Evolutionary conservation across 2,888 invertebrate species (phyloP).

Genomic region (Agriopis marginaria): DNA sequence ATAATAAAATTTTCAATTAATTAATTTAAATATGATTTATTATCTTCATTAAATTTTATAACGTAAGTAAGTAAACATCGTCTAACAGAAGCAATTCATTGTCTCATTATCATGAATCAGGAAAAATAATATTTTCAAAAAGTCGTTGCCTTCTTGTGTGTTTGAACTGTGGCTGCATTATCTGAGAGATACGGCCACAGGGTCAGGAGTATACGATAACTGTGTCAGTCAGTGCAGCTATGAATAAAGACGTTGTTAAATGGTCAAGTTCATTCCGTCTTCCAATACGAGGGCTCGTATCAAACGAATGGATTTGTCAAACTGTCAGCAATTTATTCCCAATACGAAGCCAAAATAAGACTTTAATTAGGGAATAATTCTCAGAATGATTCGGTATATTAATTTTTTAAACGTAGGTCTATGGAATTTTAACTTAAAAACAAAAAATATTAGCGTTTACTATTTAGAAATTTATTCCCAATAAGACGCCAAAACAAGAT

Average conservation of each 20-base stretch:
- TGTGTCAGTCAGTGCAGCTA: conserved; percentile 74
- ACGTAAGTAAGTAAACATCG: conserved; percentile 32
- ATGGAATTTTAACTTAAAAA: too few relatives aligned
- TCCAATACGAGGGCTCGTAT: conserved; percentile 31
- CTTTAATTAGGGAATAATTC: too few relatives aligned
- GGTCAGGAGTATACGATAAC: conserved; percentile 66
- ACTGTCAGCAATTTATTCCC: neutral
- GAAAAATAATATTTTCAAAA: conserved; percentile 74
- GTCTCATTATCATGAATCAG: conserved; percentile 62
- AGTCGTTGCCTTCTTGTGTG: conserved; percentile 77
- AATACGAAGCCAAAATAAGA: too few relatives aligned
- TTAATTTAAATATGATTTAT: conserved; percentile 33
- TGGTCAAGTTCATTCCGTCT: conserved; percentile 78
- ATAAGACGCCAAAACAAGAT: too few relatives aligned
- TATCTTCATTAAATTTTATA: conserved; percentile 30
- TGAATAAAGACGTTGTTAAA: conserved; percentile 62
- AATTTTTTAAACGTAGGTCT: too few relatives aligned
- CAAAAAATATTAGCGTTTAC: too few relatives aligned
- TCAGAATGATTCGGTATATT: neutral
- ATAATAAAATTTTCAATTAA: conserved; percentile 27
- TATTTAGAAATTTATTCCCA: too few relatives aligned
- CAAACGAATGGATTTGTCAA: conserved; percentile 19
- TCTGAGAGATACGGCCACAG: conserved; percentile 70
- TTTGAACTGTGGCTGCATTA: conserved; percentile 69
- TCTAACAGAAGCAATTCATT: conserved; percentile 54